A percentile compares a stretch with the other conserved stretches of the same genome.
Conservation (phyloP, 2,113 vertebrate species). For the Callaeas wilsoni region DNA sequence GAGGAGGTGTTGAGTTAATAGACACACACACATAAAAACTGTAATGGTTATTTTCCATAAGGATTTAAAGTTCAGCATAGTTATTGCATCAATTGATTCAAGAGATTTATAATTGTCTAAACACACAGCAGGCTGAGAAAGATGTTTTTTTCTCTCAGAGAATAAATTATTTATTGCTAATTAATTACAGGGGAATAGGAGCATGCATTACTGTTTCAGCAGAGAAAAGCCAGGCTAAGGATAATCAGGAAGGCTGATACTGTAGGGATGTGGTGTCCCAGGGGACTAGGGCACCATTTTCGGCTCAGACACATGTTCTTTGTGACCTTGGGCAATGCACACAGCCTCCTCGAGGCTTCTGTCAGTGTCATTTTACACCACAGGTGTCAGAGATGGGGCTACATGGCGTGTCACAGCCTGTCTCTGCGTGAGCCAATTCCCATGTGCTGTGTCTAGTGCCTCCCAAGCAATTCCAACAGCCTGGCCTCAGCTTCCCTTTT, state of each 20-base stretch:
- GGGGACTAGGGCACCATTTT: neutral
- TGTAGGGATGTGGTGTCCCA: neutral
- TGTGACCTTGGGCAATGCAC: neutral
- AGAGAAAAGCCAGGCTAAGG: neutral
- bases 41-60: neutral
- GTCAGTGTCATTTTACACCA: neutral
- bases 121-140: neutral
- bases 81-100: neutral
- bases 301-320: rapidly evolving
- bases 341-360: neutral
- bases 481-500: neutral
- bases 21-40: neutral
- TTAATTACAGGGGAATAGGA: neutral
- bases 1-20: neutral
- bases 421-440: neutral
- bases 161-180: neutral
- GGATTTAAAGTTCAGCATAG: neutral
- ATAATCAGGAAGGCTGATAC: neutral
- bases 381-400: neutral
- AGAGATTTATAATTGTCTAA: neutral
- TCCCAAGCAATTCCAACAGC: neutral
- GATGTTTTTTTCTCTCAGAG: neutral
- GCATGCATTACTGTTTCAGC: neutral
- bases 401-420: neutral
- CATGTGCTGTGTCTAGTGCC: neutral